Evolutionary conservation across 2,888 invertebrate genomes (phyloP).

Genomic region (Odontothrips loti): DNA sequence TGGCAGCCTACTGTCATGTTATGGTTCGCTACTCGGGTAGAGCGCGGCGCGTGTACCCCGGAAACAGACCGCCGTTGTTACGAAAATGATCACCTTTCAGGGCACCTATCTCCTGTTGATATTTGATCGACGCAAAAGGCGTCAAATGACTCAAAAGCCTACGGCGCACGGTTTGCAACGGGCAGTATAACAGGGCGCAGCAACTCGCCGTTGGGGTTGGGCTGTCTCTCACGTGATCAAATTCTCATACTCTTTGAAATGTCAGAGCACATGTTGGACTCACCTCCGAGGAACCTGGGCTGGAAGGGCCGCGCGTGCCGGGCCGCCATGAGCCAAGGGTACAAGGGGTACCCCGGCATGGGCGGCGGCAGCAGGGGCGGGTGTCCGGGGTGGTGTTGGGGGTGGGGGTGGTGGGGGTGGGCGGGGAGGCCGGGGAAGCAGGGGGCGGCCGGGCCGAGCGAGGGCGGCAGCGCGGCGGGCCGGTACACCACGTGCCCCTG

Average conservation of each 20-base stretch:
- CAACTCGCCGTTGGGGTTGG: no score
- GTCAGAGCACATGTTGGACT: neutral
- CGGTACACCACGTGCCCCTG: conserved; percentile 20
- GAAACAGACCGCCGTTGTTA: no score
- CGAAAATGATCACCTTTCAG: no score
- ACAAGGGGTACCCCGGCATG: conserved; percentile 18
- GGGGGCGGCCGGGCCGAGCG: neutral
- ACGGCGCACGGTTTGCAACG: no score
- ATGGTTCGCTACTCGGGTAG: no score
- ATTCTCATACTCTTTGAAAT: no score
- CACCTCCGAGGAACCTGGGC: conserved; percentile 9
- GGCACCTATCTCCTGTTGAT: no score
- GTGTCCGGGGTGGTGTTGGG: neutral
- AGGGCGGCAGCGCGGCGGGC: conserved; percentile 16
- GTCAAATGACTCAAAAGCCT: no score
- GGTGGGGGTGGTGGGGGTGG: neutral
- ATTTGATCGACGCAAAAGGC: no score
- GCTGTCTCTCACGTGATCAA: no score
- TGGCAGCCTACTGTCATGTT: neutral
- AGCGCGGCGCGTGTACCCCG: no score
- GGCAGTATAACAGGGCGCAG: no score
- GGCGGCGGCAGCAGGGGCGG: conserved; percentile 4
- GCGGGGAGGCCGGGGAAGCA: conserved; percentile 12
- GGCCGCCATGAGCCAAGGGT: conserved; percentile 16
- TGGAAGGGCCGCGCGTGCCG: conserved; percentile 2